Conservation (phyloP, 2,797 vertebrate genomes). For the Champsocephalus gunnari region DNA sequence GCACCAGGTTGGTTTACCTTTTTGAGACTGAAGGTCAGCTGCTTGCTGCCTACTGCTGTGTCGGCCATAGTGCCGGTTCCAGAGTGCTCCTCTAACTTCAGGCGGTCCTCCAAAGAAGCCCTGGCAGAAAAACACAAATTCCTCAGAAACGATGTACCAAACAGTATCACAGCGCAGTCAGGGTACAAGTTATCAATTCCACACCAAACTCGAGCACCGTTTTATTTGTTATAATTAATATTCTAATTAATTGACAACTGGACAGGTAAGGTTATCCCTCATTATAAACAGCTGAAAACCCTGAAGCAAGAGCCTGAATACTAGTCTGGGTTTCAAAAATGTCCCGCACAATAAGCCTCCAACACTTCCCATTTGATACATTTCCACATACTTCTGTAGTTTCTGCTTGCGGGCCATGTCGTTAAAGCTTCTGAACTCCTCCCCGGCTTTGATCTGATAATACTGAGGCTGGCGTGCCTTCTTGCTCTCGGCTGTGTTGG, state of each 20-base stretch:
- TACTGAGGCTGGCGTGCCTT: conserved; percentile 86
- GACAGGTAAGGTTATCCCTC: not conserved
- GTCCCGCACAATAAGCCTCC: not conserved
- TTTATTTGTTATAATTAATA: not conserved
- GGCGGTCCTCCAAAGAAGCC: conserved; percentile 93
- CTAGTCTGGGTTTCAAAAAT: not conserved
- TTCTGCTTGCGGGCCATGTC: conserved; percentile 91
- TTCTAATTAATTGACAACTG: not conserved
- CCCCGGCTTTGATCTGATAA: conserved; percentile 96
- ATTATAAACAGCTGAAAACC: conserved; percentile 16
- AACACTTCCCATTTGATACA: not conserved
- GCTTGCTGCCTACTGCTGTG: conserved; percentile 94
- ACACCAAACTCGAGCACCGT: not conserved
- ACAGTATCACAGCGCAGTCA: not conserved
- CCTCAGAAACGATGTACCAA: conserved; percentile 1
- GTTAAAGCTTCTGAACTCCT: conserved; percentile 96
- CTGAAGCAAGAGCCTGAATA: conserved; percentile 2
- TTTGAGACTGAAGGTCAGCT: conserved; percentile 94
- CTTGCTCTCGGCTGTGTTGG: conserved; percentile 35
- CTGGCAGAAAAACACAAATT: conserved; percentile 74
- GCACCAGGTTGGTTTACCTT: conserved; percentile 84
- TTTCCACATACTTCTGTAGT: conserved; percentile 91
- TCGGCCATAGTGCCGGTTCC: conserved; percentile 85
- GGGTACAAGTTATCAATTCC: not conserved
- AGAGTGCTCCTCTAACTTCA: conserved; percentile 90